These are phyloP conservation scores for Menidia beryllina DNA, from an alignment of 2,113 vertebrate species.

Conservation along the genomic window DNA sequence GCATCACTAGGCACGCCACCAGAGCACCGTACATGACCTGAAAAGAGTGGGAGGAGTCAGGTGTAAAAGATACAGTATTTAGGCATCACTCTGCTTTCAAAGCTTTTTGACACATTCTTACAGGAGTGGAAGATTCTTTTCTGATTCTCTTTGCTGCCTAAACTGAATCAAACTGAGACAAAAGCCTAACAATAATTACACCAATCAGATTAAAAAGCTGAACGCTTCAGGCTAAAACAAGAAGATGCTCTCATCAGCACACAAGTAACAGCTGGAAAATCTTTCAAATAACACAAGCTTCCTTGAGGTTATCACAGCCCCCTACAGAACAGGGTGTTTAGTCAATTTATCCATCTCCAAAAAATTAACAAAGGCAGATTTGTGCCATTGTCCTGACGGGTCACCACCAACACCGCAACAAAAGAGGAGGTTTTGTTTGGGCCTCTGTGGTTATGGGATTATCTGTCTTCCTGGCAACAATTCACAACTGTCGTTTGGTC, in stretches of 20 bases:
- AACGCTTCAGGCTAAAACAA: too few relatives aligned
- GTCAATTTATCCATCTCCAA: conserved; percentile 33
- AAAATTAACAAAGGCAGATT: conserved; percentile 24
- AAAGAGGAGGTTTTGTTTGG: neutral
- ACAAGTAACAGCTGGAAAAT: too few relatives aligned
- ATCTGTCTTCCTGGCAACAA: neutral
- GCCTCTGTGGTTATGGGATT: neutral
- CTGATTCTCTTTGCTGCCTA: too few relatives aligned
- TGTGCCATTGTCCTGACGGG: conserved; percentile 9
- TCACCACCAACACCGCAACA: neutral
- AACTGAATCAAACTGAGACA: too few relatives aligned
- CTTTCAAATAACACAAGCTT: too few relatives aligned
- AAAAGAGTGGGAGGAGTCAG: neutral
- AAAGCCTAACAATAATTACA: too few relatives aligned
- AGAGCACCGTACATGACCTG: conserved; percentile 96
- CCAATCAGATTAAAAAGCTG: too few relatives aligned
- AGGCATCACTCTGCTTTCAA: too few relatives aligned
- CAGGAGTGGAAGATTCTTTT: too few relatives aligned
- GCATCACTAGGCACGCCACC: conserved; percentile 90
- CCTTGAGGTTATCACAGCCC: conserved; percentile 12
- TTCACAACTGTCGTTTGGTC: neutral
- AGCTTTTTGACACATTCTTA: too few relatives aligned
- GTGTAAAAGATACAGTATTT: too few relatives aligned
- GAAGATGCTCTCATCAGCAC: too few relatives aligned
- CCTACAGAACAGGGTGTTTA: conserved; percentile 16